A percentile compares a stretch with the other conserved stretches of the same genome.
phyloP scores from a whole-genome alignment of 2,113 vertebrate species.

The Phalacrocorax pelagicus region DNA sequence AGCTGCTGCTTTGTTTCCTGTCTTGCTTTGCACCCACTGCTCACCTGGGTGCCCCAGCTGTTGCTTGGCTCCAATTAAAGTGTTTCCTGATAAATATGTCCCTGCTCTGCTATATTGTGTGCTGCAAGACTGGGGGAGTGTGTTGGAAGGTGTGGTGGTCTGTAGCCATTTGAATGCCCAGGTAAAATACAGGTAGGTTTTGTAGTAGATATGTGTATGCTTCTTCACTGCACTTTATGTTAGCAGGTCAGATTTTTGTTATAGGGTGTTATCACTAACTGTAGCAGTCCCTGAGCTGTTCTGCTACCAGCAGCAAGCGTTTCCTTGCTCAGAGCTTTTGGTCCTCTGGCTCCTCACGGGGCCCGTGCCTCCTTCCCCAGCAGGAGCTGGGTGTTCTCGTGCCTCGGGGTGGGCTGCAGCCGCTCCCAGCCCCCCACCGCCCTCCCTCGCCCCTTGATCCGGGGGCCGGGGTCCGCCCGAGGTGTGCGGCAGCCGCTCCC shows the following conservation, averaged over 20 bases:
- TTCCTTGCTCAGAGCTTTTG: neutral
- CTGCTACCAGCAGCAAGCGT: neutral
- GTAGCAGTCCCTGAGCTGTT: fast-evolving
- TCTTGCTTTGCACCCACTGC: neutral
- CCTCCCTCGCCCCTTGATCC: fast-evolving
- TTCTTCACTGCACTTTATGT: fast-evolving
- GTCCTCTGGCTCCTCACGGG: fast-evolving
- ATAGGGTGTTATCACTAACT: fast-evolving
- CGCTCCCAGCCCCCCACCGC: neutral
- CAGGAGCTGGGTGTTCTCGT: fast-evolving
- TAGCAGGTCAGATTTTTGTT: neutral
- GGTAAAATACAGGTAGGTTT: fast-evolving
- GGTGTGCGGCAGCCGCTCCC: neutral
- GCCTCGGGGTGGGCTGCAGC: neutral
- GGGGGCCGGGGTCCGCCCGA: no score
- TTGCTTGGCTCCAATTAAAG: neutral
- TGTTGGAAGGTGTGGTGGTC: neutral
- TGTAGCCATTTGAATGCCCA: fast-evolving
- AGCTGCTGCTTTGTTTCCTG: neutral
- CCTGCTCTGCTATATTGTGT: fast-evolving
- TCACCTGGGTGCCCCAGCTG: neutral
- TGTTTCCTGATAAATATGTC: neutral
- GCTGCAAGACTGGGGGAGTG: neutral
- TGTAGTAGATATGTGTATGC: fast-evolving
- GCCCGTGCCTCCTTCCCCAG: no score